Evolutionary conservation across 2,888 invertebrate genomes (phyloP).

Genomic region (Stenotaenia linearis): DNA sequence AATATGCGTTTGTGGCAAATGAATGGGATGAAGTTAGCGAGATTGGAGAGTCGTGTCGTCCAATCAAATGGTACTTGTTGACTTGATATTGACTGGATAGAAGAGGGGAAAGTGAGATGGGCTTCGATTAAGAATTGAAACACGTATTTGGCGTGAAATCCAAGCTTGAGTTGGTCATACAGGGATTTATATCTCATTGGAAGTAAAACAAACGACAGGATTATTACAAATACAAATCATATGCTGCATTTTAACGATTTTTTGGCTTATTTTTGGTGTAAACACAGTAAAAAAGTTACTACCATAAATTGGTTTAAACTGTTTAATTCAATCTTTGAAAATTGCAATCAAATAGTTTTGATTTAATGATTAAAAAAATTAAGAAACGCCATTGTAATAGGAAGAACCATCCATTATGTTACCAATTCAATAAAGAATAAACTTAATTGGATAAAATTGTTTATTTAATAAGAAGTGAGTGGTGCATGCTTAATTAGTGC

Average conservation of each 20-base stretch:
- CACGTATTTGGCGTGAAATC: slow-evolving; percentile 20
- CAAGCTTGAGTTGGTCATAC: not conserved
- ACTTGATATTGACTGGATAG: not conserved
- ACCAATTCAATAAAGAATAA: not conserved
- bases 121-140: slow-evolving; percentile 6
- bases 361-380: too few relatives aligned
- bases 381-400: too few relatives aligned
- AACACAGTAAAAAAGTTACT: not conserved
- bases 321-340: not conserved
- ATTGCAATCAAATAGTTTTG: too few relatives aligned
- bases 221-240: not conserved
- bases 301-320: not conserved
- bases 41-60: not conserved
- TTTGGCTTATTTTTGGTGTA: too few relatives aligned
- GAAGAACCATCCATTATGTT: not conserved
- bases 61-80: slow-evolving; percentile 8
- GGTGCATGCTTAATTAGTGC: slow-evolving; percentile 17
- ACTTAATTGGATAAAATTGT: slow-evolving; percentile 7
- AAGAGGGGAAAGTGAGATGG: not conserved
- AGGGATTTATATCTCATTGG: slow-evolving; percentile 20
- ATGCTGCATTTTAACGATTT: not conserved
- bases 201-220: not conserved
- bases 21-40: not conserved
- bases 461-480: slow-evolving; percentile 26
- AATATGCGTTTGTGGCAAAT: not conserved